Evolutionary conservation across 2,797 vertebrate genomes (phyloP), one percentile per base, ranked within the genome.

Genomic region (Oophaga sylvatica): DNA sequence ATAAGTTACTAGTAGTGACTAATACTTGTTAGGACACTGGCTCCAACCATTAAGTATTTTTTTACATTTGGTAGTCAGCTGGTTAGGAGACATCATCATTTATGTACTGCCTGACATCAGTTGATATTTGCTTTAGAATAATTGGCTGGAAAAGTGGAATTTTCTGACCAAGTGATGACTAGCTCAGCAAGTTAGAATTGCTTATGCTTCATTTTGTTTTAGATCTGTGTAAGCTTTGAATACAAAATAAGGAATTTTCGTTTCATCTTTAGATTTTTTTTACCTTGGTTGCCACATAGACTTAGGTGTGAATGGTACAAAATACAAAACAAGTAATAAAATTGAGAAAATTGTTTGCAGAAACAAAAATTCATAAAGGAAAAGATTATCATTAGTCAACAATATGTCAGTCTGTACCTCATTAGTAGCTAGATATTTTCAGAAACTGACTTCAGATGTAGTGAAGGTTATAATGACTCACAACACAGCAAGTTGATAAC

Each of bases 61-160:
- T 71, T 10, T 20, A 8, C 75, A 29, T 73, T 62, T 48, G 45
- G 35, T 75, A 62, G 79, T 87, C 31, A 79, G 62, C 63, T 79
- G 57, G 53, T 87, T 59, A 22, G 29, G 48, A 86, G 63, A 86
- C 48, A 81, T 81, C 79, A 81, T 81, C 85, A 87, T 87, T 81
- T 87, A 75, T 75, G 68, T 45, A 57, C 41, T 26, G 26, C 6
- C 41, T 82, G 80, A 87, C 73, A 78, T 83, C 48, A 87, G 86
- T 48, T 83, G 78, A 67, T 87, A 78, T 78, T 87, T 87, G 35
- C 60, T 62, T 87, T 45, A 65, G 41, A 82, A 35, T 81, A 75
- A 67, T 35, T 87, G 80, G 86, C 41, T 82, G 29, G 57, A 76
- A 70, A 76, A 26, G 2, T 67, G 63, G 45, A 22, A 76, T 22